A percentile compares a stretch with the other conserved stretches of the same genome.
Evolutionary conservation across 2,113 vertebrate genomes (phyloP).

Genomic region (Uria aalge): DNA sequence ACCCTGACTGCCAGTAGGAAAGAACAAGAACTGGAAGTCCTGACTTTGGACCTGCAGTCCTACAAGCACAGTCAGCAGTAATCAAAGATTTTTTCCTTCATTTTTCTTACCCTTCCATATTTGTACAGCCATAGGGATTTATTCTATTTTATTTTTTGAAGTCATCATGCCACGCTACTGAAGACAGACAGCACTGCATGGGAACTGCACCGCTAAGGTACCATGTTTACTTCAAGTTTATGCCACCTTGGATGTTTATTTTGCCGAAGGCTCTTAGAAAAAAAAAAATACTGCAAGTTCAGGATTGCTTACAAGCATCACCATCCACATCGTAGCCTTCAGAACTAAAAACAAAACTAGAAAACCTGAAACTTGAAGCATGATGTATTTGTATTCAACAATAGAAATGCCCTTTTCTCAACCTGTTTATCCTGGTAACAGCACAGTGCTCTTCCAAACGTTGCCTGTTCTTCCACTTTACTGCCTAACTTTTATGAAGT

Average conservation of each 20-base stretch:
- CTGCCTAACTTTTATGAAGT: not conserved
- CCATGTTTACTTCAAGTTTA: not conserved
- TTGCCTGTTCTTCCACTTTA: not conserved
- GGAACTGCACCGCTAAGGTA: not conserved
- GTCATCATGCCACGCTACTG: not conserved
- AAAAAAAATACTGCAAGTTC: not conserved
- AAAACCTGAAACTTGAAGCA: not conserved
- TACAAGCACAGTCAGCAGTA: not conserved
- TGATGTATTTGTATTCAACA: not conserved
- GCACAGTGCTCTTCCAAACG: not conserved
- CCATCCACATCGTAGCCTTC: not conserved
- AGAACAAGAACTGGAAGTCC: not conserved
- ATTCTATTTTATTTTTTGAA: not conserved
- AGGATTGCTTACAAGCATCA: not conserved
- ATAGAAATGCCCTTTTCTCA: not conserved
- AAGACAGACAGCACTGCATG: not conserved
- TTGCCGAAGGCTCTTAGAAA: not conserved
- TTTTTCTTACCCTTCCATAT: not conserved
- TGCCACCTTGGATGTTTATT: not conserved
- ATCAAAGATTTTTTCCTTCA: not conserved
- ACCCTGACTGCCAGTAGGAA: not conserved
- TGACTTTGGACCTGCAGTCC: not conserved
- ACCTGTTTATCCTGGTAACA: not conserved
- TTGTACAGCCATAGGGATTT: not conserved
- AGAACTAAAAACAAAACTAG: not conserved